A percentile compares a stretch with the other conserved stretches of the same genome.
These are phyloP conservation scores for Melieria omissa DNA, from an alignment of 2,888 invertebrate species.

Conservation along the genomic window DNA sequence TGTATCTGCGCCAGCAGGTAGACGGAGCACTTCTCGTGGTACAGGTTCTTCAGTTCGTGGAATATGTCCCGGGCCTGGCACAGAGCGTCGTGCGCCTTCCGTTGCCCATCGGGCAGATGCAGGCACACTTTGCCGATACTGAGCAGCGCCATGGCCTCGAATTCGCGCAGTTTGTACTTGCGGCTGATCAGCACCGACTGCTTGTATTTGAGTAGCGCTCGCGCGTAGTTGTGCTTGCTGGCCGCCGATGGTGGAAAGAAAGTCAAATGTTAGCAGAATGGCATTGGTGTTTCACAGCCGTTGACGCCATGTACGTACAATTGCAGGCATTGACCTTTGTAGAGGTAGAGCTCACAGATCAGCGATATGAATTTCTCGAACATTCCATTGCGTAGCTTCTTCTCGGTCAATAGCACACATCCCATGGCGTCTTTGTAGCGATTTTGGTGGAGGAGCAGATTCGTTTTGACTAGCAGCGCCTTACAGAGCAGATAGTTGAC, in stretches of 20 bases:
- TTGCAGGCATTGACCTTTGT: neutral
- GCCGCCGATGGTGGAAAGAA: neutral
- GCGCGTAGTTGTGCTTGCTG: neutral
- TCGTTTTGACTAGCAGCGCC: neutral
- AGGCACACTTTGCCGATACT: constrained; percentile 52
- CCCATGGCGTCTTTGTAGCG: neutral
- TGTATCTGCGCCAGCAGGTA: constrained; percentile 1
- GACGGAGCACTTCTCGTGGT: neutral
- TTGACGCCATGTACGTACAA: neutral
- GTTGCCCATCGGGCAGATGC: neutral
- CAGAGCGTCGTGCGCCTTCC: constrained; percentile 2
- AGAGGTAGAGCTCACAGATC: constrained; percentile 1
- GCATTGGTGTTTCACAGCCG: neutral
- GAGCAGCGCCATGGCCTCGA: constrained; percentile 41
- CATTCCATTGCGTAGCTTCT: neutral
- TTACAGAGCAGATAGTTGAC: neutral
- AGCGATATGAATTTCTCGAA: neutral
- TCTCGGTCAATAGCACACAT: neutral
- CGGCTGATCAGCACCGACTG: neutral
- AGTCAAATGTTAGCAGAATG: neutral
- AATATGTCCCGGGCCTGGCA: constrained; percentile 1
- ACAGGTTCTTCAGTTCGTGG: neutral
- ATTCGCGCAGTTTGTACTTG: neutral
- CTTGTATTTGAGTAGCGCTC: neutral
- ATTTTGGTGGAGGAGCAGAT: neutral